These are phyloP conservation scores for Percopsis omiscomaycus DNA, from an alignment of 2,797 vertebrate species.

Conservation along the genomic window DNA sequence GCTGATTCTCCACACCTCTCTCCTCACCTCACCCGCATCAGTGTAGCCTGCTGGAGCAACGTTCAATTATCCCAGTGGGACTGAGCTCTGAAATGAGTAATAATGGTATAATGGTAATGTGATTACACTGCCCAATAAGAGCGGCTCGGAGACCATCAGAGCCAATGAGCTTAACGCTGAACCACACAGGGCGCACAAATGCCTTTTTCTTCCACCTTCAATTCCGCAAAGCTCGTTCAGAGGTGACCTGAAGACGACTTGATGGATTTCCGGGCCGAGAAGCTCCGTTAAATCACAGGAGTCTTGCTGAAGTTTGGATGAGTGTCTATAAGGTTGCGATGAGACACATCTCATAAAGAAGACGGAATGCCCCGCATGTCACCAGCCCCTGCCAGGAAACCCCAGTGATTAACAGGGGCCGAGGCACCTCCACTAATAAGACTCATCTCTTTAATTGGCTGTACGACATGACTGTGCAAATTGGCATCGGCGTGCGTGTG, in stretches of 20 bases:
- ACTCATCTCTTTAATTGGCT: constrained; percentile 80
- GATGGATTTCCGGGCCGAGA: constrained; percentile 52
- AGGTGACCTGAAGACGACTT: constrained; percentile 67
- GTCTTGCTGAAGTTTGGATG: constrained; percentile 72
- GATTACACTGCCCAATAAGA: constrained; percentile 30
- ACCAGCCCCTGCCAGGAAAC: constrained; percentile 68
- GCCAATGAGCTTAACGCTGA: constrained; percentile 9
- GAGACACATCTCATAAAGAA: constrained; percentile 75
- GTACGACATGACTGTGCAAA: constrained; percentile 60
- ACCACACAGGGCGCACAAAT: constrained; percentile 17
- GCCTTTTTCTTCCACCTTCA: constrained; percentile 14
- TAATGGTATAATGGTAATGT: constrained; percentile 49
- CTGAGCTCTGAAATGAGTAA: constrained; percentile 38
- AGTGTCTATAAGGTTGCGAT: constrained; percentile 75
- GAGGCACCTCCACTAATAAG: constrained; percentile 74
- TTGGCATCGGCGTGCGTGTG: constrained; percentile 19
- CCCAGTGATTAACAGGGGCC: constrained; percentile 70
- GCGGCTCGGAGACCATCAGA: constrained; percentile 21
- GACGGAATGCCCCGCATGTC: constrained; percentile 62
- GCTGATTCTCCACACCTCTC: constrained; percentile 61
- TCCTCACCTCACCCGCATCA: constrained; percentile 47
- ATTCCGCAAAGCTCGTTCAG: constrained; percentile 53
- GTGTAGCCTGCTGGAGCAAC: constrained; percentile 42
- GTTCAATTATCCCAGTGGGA: constrained; percentile 52
- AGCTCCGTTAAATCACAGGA: constrained; percentile 66